Percentiles rank a stretch among this genome's conserved stretches.
phyloP scores from a whole-genome alignment of 2,113 vertebrate genomes.

The Turdus rufiventris region DNA sequence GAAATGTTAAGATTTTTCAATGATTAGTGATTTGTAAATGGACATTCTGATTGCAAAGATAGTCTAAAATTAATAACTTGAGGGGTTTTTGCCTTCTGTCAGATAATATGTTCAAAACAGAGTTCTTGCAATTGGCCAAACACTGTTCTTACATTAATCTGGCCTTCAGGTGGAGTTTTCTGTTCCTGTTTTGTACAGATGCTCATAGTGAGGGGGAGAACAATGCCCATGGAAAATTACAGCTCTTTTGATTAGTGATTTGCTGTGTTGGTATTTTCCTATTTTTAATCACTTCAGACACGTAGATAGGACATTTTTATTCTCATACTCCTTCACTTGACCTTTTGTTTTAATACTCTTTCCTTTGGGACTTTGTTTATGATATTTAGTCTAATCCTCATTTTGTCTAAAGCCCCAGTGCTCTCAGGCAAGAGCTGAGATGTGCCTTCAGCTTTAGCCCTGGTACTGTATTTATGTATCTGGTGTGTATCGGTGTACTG shows the following conservation, averaged over 20 bases:
- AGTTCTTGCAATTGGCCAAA: neutral
- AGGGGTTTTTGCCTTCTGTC: neutral
- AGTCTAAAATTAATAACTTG: neutral
- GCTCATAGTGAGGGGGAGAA: neutral
- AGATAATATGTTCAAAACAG: neutral
- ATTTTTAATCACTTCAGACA: neutral
- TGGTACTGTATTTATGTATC: neutral
- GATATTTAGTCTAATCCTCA: neutral
- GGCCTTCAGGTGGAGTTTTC: neutral
- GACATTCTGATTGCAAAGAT: neutral
- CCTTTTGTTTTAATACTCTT: neutral
- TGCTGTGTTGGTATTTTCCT: neutral
- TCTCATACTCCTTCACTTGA: neutral
- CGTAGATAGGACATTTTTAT: neutral
- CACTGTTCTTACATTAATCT: neutral
- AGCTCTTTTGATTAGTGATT: neutral
- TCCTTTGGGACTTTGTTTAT: neutral
- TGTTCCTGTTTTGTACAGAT: neutral
- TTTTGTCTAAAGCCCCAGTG: neutral
- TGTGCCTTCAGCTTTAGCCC: neutral
- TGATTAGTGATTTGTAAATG: neutral
- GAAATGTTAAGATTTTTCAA: neutral
- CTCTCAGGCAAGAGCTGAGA: neutral
- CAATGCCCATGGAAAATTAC: neutral
- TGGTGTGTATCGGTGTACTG: neutral